phyloP scores from a whole-genome alignment of 2,888 invertebrate genomes.

The Cybosia mesomella region DNA sequence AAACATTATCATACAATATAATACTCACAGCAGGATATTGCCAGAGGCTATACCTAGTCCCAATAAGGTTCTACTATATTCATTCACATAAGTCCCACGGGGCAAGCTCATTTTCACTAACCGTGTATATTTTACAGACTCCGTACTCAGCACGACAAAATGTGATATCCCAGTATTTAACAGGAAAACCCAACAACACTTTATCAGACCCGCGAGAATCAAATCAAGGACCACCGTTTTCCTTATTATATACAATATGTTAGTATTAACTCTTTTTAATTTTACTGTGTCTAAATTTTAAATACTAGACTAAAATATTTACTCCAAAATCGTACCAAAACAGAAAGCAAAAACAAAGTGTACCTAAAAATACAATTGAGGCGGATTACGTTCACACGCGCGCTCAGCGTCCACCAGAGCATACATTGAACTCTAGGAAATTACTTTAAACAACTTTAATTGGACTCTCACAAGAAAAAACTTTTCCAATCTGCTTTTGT shows the following conservation, averaged over 20 bases:
- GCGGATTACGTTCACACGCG: slow-evolving; percentile 42
- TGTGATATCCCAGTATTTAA: no score
- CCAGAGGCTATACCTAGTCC: no score
- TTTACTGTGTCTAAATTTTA: background rate
- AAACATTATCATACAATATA: no score
- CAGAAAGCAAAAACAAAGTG: slow-evolving; percentile 8
- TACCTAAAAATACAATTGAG: slow-evolving; percentile 53
- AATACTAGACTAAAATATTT: slow-evolving; percentile 5
- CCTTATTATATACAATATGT: background rate
- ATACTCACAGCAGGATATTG: no score
- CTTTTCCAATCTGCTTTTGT: slow-evolving; percentile 85
- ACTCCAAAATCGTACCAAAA: background rate
- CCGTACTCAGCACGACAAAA: no score
- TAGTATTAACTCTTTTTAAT: background rate
- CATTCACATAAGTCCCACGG: no score
- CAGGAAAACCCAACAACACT: no score
- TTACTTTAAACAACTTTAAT: slow-evolving; percentile 85
- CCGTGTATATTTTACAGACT: no score
- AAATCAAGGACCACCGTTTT: background rate
- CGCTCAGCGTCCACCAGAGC: slow-evolving; percentile 57
- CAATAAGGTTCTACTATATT: no score
- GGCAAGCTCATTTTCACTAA: no score
- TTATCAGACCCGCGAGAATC: no score
- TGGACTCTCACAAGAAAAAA: slow-evolving; percentile 82
- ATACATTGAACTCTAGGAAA: slow-evolving; percentile 73